Conservation (phyloP, 2,113 vertebrate genomes). For the Camelus bactrianus region DNA sequence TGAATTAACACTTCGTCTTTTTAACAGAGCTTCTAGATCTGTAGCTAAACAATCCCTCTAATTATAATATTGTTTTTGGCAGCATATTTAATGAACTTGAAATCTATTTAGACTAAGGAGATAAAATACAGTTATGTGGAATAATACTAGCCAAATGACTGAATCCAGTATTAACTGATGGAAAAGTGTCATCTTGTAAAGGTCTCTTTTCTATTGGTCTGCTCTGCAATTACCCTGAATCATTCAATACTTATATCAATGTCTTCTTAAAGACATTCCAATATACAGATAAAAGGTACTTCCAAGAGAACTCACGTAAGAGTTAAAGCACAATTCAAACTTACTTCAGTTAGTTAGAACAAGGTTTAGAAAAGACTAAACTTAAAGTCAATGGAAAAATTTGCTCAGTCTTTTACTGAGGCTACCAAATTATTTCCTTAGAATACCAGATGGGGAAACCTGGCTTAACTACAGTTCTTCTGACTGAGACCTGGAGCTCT, state of each 20-base stretch:
- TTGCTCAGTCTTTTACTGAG: neutral
- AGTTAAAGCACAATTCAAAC: conserved; percentile 5
- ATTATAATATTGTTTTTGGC: neutral
- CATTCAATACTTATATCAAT: neutral
- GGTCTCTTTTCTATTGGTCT: neutral
- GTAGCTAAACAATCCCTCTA: neutral
- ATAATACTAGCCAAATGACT: neutral
- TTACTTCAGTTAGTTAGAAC: neutral
- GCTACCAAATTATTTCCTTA: neutral
- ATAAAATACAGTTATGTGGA: conserved; percentile 46
- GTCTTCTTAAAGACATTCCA: neutral
- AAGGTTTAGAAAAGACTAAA: neutral
- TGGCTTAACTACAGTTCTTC: neutral
- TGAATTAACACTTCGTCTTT: neutral
- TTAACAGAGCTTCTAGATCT: neutral
- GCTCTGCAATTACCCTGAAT: neutral
- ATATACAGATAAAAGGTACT: neutral
- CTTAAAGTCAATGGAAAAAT: neutral
- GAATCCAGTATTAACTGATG: neutral
- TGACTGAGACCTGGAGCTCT: neutral
- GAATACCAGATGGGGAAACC: neutral
- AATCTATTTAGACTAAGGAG: neutral
- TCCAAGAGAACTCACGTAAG: neutral
- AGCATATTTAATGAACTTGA: neutral
- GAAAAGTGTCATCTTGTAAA: neutral